Conservation (phyloP, 2,888 invertebrate genomes). For the Hanleya hanleyi region DNA sequence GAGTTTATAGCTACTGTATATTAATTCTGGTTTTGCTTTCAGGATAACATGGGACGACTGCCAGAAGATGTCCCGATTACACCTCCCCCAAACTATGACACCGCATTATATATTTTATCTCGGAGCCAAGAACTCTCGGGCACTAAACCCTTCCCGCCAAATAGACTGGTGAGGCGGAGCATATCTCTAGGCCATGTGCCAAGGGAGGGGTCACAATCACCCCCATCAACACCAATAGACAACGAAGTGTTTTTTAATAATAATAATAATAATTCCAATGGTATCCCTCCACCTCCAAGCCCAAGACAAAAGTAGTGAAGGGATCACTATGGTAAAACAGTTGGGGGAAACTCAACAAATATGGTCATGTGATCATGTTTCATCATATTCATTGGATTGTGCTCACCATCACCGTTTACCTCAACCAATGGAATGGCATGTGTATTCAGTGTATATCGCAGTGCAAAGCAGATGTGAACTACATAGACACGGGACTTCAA, state of each 20-base stretch:
- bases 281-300: background rate
- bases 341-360: too few species aligned
- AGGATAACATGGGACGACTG: background rate
- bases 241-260: background rate
- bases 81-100: constrained; percentile 65
- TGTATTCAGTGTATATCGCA: too few species aligned
- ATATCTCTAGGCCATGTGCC: background rate
- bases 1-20: too few species aligned
- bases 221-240: background rate
- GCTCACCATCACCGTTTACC: too few species aligned
- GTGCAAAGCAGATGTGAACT: too few species aligned
- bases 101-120: constrained; percentile 58
- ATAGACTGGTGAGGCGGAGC: constrained; percentile 1
- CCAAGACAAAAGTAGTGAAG: background rate
- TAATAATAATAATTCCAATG: background rate
- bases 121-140: constrained; percentile 48
- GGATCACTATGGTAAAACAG: too few species aligned
- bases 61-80: constrained; percentile 52
- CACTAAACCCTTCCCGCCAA: background rate
- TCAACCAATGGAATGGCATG: too few species aligned
- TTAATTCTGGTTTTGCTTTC: background rate
- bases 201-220: background rate
- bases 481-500: too few species aligned
- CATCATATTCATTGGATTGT: too few species aligned
- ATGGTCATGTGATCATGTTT: too few species aligned